Conservation (phyloP, 2,113 vertebrate genomes). For the Cervus canadensis region DNA sequence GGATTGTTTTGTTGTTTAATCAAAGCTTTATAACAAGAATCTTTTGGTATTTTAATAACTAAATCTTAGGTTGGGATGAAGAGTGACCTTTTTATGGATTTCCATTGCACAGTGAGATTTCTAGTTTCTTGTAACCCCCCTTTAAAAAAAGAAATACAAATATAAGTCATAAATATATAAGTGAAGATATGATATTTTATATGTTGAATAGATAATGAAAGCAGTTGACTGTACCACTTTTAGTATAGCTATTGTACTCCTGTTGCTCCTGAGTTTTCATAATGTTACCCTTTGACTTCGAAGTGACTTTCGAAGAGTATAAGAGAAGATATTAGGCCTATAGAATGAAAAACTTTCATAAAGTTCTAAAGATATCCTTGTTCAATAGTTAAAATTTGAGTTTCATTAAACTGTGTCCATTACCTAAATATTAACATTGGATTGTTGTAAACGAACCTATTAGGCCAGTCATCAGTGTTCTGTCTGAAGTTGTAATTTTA, state of each 20-base stretch:
- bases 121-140: neutral
- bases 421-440: constrained; percentile 1
- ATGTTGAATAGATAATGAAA: neutral
- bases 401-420: neutral
- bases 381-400: neutral
- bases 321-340: neutral
- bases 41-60: neutral
- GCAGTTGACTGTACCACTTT: neutral
- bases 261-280: neutral
- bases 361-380: constrained; percentile 16
- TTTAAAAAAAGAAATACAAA: neutral
- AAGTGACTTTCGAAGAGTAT: neutral
- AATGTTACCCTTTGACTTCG: neutral
- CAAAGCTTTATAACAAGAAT: neutral
- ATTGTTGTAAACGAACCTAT: neutral
- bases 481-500: neutral
- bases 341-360: neutral
- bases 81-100: neutral
- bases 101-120: neutral
- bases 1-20: neutral
- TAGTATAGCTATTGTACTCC: neutral
- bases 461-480: neutral
- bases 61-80: neutral
- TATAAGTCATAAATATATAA: neutral
- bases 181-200: neutral